Evolutionary conservation across 2,113 vertebrate genomes (phyloP).

Genomic region (Amblyornis subalaris): DNA sequence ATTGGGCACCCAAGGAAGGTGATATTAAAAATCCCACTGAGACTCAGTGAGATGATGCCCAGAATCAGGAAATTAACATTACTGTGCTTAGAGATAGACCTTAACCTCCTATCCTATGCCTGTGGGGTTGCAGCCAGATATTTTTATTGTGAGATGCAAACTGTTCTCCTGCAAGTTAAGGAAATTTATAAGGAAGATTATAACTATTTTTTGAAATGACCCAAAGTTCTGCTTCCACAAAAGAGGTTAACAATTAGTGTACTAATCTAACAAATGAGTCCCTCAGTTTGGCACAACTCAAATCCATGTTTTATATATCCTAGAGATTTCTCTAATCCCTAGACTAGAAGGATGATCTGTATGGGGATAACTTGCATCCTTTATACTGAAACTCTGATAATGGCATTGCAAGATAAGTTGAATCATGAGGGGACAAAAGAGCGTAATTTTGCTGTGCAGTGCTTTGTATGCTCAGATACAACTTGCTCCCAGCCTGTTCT

Average conservation of each 20-base stretch:
- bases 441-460: neutral
- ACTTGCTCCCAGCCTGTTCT: neutral
- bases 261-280: neutral
- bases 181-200: neutral
- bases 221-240: neutral
- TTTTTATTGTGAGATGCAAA: neutral
- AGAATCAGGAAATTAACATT: neutral
- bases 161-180: neutral
- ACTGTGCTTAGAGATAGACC: neutral
- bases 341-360: neutral
- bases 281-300: neutral
- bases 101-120: neutral
- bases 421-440: neutral
- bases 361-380: neutral
- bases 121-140: neutral
- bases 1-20: neutral
- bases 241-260: neutral
- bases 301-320: neutral
- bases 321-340: neutral
- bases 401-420: neutral
- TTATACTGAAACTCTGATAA: neutral
- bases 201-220: neutral
- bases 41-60: neutral
- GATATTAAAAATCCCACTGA: neutral
- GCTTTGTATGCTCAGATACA: neutral